Evolutionary conservation across 2,888 invertebrate species (phyloP), one percentile per base, ranked within the genome.

Genomic region (Sericinus montela): DNA sequence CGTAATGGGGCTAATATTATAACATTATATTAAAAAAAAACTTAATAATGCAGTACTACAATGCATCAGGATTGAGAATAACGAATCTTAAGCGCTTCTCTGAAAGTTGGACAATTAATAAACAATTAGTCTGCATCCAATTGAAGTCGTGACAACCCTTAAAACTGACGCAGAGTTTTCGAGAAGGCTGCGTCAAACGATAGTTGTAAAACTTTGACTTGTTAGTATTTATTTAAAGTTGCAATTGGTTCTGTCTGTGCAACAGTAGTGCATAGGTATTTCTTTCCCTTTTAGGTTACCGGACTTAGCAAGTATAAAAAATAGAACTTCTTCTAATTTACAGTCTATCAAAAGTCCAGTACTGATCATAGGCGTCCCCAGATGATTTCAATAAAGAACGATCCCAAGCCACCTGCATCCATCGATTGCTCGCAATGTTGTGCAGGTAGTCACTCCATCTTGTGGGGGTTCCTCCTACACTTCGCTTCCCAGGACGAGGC

Each of bases 101-200:
- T 34, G 38, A 42, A 48, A 48, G 28, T 44, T 39, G 48, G 39
- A 44, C 44, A 48, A 48, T 48, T 48, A 48, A 48, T 48, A 44
- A 48, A 48, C 44, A 39, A 48, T 44, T 34, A 48, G 25, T 14
- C 19, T 19, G 29, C 39, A 44, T 16, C 34, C 39, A 43, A 38
- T 48, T 28, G 34, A 39, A 38, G 25, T 16, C 16, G 48, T 32
- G 32, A 44, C 43, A 48, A 38, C 44, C 43, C 36, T 32, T 16
- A 37, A 2, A 38, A 10, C 19, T 23, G 25, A 13, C 25, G 38
- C 34, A 25, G 14, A 48, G 38, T 38, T 29, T 16, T 28, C 37
- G 28, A 13, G 39, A 34, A 32, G 28, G 37, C 8, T 25, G 11
- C 15, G 45, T 32, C 45, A 45, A 11, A 32, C 38, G 19, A 11